phyloP scores from a whole-genome alignment of 2,888 invertebrate genomes.

The Tupiocoris notatus region DNA sequence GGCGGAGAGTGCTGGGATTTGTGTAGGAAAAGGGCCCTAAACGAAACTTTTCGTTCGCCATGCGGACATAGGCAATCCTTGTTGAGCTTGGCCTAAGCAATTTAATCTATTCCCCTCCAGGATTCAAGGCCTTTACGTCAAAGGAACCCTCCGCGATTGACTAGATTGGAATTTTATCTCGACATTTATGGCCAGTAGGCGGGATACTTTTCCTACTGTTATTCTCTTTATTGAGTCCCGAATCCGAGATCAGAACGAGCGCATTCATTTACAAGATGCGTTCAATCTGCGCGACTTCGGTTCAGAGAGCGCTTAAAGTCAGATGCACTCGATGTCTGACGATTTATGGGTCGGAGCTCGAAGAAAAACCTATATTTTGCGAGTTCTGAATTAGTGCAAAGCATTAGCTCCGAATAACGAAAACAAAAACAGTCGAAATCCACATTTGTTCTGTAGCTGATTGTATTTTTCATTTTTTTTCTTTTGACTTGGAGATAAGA shows the following conservation, averaged over 20 bases:
- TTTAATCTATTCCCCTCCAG: slow-evolving; percentile 21
- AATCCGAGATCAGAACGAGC: not conserved
- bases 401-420: too few species aligned
- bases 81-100: slow-evolving; percentile 1
- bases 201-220: not conserved
- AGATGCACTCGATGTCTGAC: too few species aligned
- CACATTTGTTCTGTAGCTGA: too few species aligned
- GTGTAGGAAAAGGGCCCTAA: not conserved
- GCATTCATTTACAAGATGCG: not conserved
- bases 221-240: not conserved
- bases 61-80: slow-evolving; percentile 5
- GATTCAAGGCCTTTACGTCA: not conserved
- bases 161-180: slow-evolving; percentile 32
- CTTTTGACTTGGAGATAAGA: too few species aligned
- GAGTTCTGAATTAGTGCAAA: too few species aligned
- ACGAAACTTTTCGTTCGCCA: slow-evolving; percentile 15
- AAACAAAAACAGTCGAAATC: too few species aligned
- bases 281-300: not conserved
- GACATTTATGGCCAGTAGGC: slow-evolving; percentile 27
- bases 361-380: too few species aligned
- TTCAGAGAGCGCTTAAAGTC: too few species aligned
- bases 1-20: slow-evolving; percentile 1
- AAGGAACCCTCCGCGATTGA: not conserved
- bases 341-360: too few species aligned
- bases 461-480: too few species aligned